phyloP scores from a whole-genome alignment of 2,113 vertebrate species.

The Bambusicola thoracicus region DNA sequence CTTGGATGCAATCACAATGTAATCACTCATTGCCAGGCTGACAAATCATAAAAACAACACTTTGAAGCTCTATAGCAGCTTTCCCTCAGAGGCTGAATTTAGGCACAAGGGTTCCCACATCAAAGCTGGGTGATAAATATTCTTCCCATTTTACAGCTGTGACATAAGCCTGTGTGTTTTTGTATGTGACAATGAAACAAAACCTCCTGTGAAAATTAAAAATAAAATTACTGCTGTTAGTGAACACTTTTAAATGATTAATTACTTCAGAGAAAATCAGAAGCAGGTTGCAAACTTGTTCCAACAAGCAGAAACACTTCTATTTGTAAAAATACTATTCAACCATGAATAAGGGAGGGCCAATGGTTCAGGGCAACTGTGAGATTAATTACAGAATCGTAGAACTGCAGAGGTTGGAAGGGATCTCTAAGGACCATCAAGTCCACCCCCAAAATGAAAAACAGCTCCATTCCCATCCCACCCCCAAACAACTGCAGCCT shows the following conservation, averaged over 20 bases:
- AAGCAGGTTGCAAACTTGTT: not conserved
- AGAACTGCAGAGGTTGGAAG: too few relatives aligned
- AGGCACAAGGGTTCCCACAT: not conserved
- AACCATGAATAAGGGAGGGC: not conserved
- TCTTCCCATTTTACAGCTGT: accelerated
- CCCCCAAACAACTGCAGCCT: too few relatives aligned
- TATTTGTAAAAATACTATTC: not conserved
- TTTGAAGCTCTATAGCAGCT: not conserved
- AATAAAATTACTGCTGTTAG: not conserved
- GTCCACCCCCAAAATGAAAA: not conserved
- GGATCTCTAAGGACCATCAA: too few relatives aligned
- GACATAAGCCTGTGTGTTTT: not conserved
- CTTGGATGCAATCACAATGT: not conserved
- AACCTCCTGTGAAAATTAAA: not conserved
- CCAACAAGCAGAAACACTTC: not conserved
- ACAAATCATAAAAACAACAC: not conserved
- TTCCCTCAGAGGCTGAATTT: not conserved
- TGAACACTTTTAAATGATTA: not conserved
- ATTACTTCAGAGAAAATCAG: not conserved
- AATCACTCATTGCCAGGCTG: not conserved
- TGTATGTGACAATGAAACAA: not conserved
- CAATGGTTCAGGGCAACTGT: not conserved
- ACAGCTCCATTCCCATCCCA: not conserved
- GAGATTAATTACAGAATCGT: too few relatives aligned
- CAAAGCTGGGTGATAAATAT: constrained; percentile 15